A percentile compares a stretch with the other conserved stretches of the same genome.
These are phyloP conservation scores for Colinus virginianus DNA, from an alignment of 2,113 vertebrate species.

Conservation along the genomic window DNA sequence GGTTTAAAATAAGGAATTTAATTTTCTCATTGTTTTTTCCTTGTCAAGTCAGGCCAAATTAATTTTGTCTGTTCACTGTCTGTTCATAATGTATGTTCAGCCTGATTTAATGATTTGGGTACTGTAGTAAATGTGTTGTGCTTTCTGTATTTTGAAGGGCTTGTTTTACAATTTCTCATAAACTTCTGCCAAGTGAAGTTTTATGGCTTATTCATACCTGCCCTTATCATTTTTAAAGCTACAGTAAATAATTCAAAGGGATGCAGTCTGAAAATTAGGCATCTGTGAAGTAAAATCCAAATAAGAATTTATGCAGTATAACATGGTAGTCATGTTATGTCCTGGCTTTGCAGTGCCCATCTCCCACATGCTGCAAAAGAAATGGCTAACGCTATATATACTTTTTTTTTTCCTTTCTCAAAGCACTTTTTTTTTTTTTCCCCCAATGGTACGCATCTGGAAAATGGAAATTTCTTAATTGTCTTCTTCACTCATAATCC, in stretches of 20 bases:
- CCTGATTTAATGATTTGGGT: background rate
- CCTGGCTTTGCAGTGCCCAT: background rate
- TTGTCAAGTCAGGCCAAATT: background rate
- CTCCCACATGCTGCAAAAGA: background rate
- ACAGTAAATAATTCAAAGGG: background rate
- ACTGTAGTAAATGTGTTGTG: background rate
- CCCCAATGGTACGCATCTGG: background rate
- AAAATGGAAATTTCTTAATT: background rate
- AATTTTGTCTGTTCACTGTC: background rate
- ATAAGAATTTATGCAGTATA: background rate
- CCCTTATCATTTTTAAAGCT: background rate
- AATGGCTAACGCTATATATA: background rate
- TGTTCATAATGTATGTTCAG: background rate
- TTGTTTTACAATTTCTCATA: conserved; percentile 1
- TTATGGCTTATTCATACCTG: background rate
- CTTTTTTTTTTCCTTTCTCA: background rate
- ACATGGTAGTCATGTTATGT: background rate
- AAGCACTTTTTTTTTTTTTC: background rate
- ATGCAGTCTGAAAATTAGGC: background rate
- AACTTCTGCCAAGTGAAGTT: background rate
- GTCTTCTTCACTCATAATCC: background rate
- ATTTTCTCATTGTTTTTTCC: background rate
- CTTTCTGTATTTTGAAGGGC: background rate
- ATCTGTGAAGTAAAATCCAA: background rate
- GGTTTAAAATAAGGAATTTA: background rate